Base-by-base conservation (phyloP, 2,888 invertebrate species). In the Drosophila macrospina region DNA sequence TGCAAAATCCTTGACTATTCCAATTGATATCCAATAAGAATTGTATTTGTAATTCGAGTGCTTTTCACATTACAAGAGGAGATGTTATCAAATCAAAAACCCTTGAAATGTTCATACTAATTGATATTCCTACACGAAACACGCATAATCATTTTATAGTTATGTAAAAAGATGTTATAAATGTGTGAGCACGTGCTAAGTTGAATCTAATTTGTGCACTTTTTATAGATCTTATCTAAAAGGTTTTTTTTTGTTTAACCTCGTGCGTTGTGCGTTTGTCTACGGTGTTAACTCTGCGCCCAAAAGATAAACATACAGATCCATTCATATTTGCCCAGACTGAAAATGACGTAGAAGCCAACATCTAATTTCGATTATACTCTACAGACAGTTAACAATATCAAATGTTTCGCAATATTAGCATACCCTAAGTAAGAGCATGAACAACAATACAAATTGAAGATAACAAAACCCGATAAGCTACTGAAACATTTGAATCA, bases 211-310 rank as follows among this genome's bases (percentile, higher is more conserved):
- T 73, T 72, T 48, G 48, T 36, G 36, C 34, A 15, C 11, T 57
- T 69, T 47, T 64, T 56, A 52, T 41, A 54, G 26, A 52, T 48
- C 65, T 76, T 76, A 80, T 80, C 83, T 45, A 15, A 39, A 41
- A 10, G 37, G 15, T 39, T n/a, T 28, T 26, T 51, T 20, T 59
- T 57, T 47, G 32, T 28, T 28, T 28, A 28, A 28, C 28, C 7
- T 7, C 28, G 45, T 20, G 20, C 51, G 45, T 24, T 39, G 50
- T 55, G 48, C 28, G 7, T 26, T 37, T 16, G 16, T 36, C 41
- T 42, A 24, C 41, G 28, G 45, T 44, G 52, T 42, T 41, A 57
- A 50, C 62, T 52, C 20, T 20, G 28, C 32, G 32, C 64, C 64
- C n/a, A 42, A 15, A 24, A 41, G 54, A 55, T 39, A 59, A 59